phyloP scores from a whole-genome alignment of 2,113 vertebrate genomes.

The Chloroceryle aenea region DNA sequence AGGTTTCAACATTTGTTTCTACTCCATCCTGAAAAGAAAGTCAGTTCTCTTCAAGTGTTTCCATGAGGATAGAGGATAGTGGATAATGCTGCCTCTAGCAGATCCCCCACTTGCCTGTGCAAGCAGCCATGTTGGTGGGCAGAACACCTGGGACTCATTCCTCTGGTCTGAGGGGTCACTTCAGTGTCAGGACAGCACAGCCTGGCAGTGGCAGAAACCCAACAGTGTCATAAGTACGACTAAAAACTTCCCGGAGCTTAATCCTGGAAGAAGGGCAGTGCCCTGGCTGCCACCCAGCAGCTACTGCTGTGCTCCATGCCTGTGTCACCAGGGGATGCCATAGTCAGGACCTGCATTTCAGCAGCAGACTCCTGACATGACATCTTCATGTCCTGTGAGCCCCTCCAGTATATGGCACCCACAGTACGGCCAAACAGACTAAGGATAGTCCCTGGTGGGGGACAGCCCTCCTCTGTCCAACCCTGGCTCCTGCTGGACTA shows the following conservation, averaged over 20 bases:
- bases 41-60: not conserved
- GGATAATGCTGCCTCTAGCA: not conserved
- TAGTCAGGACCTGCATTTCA: not conserved
- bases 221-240: not conserved
- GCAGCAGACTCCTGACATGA: not conserved
- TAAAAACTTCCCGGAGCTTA: not conserved
- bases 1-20: slow-evolving; percentile 22
- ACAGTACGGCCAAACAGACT: accelerated
- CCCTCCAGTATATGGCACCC: not conserved
- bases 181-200: not conserved
- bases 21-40: not conserved
- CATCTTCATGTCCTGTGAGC: not conserved
- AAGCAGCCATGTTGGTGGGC: accelerated
- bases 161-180: not conserved
- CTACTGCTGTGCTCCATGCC: accelerated
- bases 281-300: not conserved
- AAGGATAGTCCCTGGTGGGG: not conserved
- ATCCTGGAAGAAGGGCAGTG: not conserved
- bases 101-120: accelerated
- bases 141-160: accelerated
- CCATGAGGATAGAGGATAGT: accelerated
- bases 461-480: not conserved
- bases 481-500: accelerated
- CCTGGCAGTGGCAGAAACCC: not conserved
- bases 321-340: not conserved